Percentiles rank a stretch among this genome's conserved stretches.
phyloP scores from a whole-genome alignment of 2,888 invertebrate genomes.

The Andrena flavipes region DNA sequence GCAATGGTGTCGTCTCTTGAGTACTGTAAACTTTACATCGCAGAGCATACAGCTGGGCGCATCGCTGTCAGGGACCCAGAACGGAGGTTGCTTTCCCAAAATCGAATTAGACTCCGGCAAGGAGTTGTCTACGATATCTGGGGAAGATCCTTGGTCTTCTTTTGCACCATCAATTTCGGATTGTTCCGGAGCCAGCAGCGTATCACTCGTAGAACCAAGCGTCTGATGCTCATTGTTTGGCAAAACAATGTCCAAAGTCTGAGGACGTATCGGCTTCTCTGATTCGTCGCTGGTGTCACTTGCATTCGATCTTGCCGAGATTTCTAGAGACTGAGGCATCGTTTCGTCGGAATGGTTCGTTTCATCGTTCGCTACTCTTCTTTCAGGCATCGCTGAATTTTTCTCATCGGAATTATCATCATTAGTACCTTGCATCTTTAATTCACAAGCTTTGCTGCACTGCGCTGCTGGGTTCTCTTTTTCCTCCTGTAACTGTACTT shows the following conservation, averaged over 20 bases:
- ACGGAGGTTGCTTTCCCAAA: slow-evolving; percentile 91
- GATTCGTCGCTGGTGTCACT: slow-evolving; percentile 71
- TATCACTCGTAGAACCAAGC: slow-evolving; percentile 70
- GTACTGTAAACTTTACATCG: slow-evolving; percentile 91
- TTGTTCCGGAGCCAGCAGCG: slow-evolving; percentile 72
- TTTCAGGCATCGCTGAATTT: slow-evolving; percentile 57
- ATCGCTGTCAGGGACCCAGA: slow-evolving; percentile 95
- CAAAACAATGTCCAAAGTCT: slow-evolving; percentile 80
- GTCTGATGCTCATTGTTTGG: slow-evolving; percentile 67
- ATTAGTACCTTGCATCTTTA: slow-evolving; percentile 18
- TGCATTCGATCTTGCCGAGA: slow-evolving; percentile 54
- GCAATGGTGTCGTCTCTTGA: slow-evolving; percentile 94
- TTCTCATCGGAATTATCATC: slow-evolving; percentile 35
- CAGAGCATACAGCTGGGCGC: slow-evolving; percentile 94
- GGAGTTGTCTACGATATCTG: slow-evolving; percentile 80
- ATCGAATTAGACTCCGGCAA: slow-evolving; percentile 82
- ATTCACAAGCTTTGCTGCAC: slow-evolving; percentile 35
- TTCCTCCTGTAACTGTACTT: slow-evolving; percentile 18
- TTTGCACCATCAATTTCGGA: slow-evolving; percentile 71
- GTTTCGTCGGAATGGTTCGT: slow-evolving; percentile 22
- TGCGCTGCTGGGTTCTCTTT: not conserved
- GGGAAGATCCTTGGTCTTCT: slow-evolving; percentile 77
- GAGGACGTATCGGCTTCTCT: slow-evolving; percentile 79
- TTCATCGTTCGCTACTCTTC: slow-evolving; percentile 17
- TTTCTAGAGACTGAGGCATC: slow-evolving; percentile 47